Evolutionary conservation across 2,888 invertebrate genomes (phyloP).

Genomic region (Nymphalis polychloros): DNA sequence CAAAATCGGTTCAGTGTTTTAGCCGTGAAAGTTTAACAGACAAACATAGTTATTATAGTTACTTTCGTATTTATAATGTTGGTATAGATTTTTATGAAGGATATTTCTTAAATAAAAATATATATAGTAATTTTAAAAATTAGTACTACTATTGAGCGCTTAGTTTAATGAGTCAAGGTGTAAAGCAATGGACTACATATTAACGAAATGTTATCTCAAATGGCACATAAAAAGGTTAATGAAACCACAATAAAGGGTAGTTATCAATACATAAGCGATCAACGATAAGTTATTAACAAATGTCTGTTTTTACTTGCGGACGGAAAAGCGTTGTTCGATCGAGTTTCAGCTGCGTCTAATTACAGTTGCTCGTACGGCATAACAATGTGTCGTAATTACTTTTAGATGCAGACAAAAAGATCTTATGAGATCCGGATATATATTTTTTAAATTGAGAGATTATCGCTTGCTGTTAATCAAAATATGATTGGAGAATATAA

Average conservation of each 20-base stretch:
- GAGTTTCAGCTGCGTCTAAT: slow-evolving; percentile 34
- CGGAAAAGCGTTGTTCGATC: slow-evolving; percentile 31
- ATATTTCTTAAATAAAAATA: too few species aligned
- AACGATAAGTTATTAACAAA: slow-evolving; percentile 48
- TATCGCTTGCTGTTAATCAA: slow-evolving; percentile 1
- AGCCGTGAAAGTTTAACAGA: too few species aligned
- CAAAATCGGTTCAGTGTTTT: too few species aligned
- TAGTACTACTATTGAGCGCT: too few species aligned
- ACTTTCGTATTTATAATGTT: too few species aligned
- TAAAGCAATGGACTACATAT: too few species aligned
- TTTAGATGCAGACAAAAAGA: slow-evolving; percentile 36
- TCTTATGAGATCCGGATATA: slow-evolving; percentile 16
- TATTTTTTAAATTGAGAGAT: slow-evolving; percentile 17
- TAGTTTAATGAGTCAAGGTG: too few species aligned
- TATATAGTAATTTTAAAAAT: too few species aligned
- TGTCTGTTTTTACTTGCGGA: slow-evolving; percentile 38
- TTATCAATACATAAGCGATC: slow-evolving; percentile 30
- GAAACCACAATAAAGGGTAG: neutral
- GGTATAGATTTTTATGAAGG: too few species aligned
- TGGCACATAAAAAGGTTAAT: neutral
- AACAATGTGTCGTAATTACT: slow-evolving; percentile 36
- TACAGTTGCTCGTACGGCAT: slow-evolving; percentile 32
- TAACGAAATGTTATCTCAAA: too few species aligned
- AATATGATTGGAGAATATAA: neutral
- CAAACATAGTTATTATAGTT: too few species aligned